Evolutionary conservation across 1,140 invertebrate species (phyloP).

Genomic region (Dufourea novaeangliae): DNA sequence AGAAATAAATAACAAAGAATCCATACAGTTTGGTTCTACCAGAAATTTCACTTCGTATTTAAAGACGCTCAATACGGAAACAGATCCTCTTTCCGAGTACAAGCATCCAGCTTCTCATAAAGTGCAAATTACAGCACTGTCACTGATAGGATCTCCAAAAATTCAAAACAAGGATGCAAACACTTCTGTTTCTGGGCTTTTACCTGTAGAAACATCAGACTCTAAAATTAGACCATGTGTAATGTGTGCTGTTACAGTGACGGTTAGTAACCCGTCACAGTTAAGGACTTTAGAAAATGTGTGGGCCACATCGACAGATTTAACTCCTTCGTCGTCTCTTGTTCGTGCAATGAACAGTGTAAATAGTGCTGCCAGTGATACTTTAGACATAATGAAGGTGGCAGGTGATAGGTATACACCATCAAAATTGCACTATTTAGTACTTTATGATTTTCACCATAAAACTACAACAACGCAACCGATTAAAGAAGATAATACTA

Average conservation of each 20-base stretch:
- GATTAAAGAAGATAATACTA: slow-evolving; percentile 71
- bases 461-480: slow-evolving; percentile 67
- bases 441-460: slow-evolving; percentile 84
- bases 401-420: slow-evolving; percentile 70
- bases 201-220: slow-evolving; percentile 50
- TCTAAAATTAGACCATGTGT: slow-evolving; percentile 77
- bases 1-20: slow-evolving; percentile 76
- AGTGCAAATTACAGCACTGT: slow-evolving; percentile 80
- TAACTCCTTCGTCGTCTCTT: slow-evolving; percentile 79
- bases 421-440: slow-evolving; percentile 79
- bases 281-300: slow-evolving; percentile 78
- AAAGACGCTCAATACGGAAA: slow-evolving; percentile 70
- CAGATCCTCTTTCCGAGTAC: slow-evolving; percentile 73
- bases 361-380: slow-evolving; percentile 82
- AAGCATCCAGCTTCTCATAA: slow-evolving; percentile 69
- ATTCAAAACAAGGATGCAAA: slow-evolving; percentile 60
- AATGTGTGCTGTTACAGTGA: slow-evolving; percentile 79
- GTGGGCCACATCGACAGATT: slow-evolving; percentile 76
- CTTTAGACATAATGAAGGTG: slow-evolving; percentile 80
- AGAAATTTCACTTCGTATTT: slow-evolving; percentile 74
- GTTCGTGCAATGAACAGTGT: slow-evolving; percentile 85
- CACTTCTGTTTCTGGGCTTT: slow-evolving; percentile 53
- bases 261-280: slow-evolving; percentile 67
- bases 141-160: slow-evolving; percentile 78
- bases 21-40: slow-evolving; percentile 73